phyloP scores from a whole-genome alignment of 2,113 vertebrate species.

The Pelobates fuscus region DNA sequence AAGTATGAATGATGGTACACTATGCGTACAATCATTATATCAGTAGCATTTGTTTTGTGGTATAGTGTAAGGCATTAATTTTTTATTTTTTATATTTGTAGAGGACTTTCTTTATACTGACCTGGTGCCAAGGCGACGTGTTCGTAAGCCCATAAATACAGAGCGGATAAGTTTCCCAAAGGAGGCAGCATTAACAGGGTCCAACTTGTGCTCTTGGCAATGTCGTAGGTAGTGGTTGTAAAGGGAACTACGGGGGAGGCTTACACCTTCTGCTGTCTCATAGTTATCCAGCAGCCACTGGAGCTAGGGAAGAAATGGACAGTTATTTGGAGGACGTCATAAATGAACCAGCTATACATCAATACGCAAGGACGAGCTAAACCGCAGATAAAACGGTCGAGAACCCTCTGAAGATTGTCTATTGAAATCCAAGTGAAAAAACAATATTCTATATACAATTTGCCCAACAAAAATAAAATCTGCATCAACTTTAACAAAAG shows the following conservation, averaged over 20 bases:
- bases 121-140: slow-evolving; percentile 93
- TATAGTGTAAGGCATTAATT: too few species aligned
- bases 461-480: too few species aligned
- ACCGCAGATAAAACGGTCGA: too few species aligned
- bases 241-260: slow-evolving; percentile 90
- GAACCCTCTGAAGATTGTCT: too few species aligned
- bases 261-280: slow-evolving; percentile 92
- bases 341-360: neutral
- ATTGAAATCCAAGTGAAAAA: too few species aligned
- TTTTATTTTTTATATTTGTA: too few species aligned
- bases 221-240: slow-evolving; percentile 96
- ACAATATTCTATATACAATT: too few species aligned
- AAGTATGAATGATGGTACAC: too few species aligned
- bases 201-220: slow-evolving; percentile 97
- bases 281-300: slow-evolving; percentile 98
- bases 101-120: slow-evolving; percentile 55
- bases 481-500: too few species aligned
- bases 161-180: slow-evolving; percentile 98
- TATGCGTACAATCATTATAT: too few species aligned
- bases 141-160: slow-evolving; percentile 94
- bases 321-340: neutral
- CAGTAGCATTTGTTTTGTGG: too few species aligned
- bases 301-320: slow-evolving; percentile 70
- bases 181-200: slow-evolving; percentile 94
- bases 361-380: too few species aligned